Evolutionary conservation across 2,888 invertebrate species (phyloP).

Genomic region (Eupithecia dodoneata): DNA sequence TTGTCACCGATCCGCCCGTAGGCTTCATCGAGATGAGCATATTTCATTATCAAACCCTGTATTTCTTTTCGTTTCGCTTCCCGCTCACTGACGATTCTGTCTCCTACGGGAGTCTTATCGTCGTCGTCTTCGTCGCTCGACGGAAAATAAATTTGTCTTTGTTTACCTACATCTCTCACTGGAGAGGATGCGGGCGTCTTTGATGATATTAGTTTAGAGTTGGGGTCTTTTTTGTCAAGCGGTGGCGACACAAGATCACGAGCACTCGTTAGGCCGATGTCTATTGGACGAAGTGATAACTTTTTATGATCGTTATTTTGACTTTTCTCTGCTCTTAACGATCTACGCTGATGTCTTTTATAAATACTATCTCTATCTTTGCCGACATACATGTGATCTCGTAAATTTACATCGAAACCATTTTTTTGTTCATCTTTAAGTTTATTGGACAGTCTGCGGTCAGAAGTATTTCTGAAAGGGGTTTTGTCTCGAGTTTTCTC

Average conservation of each 20-base stretch:
- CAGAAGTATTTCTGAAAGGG: slow-evolving; percentile 83
- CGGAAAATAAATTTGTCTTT: slow-evolving; percentile 79
- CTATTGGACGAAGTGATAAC: slow-evolving; percentile 82
- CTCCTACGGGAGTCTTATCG: slow-evolving; percentile 81
- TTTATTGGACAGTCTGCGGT: slow-evolving; percentile 73
- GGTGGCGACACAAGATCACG: slow-evolving; percentile 83
- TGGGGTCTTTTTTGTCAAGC: slow-evolving; percentile 68
- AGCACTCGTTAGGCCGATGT: slow-evolving; percentile 77
- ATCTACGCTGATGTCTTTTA: slow-evolving; percentile 81
- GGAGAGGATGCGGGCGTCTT: slow-evolving; percentile 75
- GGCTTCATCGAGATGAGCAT: slow-evolving; percentile 90
- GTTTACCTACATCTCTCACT: slow-evolving; percentile 67
- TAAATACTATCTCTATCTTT: slow-evolving; percentile 82
- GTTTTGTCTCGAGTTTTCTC: slow-evolving; percentile 86
- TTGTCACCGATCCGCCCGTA: slow-evolving; percentile 82
- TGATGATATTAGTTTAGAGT: slow-evolving; percentile 55
- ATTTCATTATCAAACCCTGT: slow-evolving; percentile 91
- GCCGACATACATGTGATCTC: slow-evolving; percentile 65
- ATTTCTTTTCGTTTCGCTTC: slow-evolving; percentile 93
- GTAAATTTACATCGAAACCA: slow-evolving; percentile 65
- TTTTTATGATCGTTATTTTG: slow-evolving; percentile 83
- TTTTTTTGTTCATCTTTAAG: slow-evolving; percentile 71
- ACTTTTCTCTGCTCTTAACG: slow-evolving; percentile 86
- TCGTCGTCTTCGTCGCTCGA: slow-evolving; percentile 83
- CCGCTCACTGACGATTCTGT: slow-evolving; percentile 87